Conservation (phyloP, 1,140 invertebrate species). For the Formica exsecta region DNA sequence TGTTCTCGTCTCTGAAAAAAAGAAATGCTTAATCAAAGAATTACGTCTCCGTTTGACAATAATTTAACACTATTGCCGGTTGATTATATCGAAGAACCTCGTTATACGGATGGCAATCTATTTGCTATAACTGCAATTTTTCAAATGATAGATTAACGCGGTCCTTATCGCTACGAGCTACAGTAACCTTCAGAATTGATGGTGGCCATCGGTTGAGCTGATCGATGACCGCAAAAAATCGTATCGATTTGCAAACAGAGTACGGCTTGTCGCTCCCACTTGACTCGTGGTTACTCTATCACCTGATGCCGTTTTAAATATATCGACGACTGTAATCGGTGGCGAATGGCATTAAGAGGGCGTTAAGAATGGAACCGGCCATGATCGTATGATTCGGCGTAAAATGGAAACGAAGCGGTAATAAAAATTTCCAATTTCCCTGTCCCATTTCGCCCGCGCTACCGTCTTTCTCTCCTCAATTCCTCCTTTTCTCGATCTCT, state of each 20-base stretch:
- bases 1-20: not conserved
- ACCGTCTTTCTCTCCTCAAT: not conserved
- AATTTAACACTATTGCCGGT: slow-evolving; percentile 2
- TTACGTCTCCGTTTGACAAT: not conserved
- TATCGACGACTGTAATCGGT: slow-evolving; percentile 22
- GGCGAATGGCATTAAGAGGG: slow-evolving; percentile 64
- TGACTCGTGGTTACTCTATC: not conserved
- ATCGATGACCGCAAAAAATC: slow-evolving; percentile 60
- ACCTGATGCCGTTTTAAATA: slow-evolving; percentile 23
- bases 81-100: slow-evolving; percentile 30
- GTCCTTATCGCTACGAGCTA: slow-evolving; percentile 23
- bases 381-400: slow-evolving; percentile 62
- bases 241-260: slow-evolving; percentile 50
- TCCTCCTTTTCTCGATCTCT: not conserved
- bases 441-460: slow-evolving; percentile 32
- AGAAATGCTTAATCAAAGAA: not conserved
- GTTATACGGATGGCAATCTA: slow-evolving; percentile 37
- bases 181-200: slow-evolving; percentile 38
- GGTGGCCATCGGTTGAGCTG: slow-evolving; percentile 29
- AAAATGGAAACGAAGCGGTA: slow-evolving; percentile 77
- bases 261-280: not conserved
- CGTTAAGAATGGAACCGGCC: slow-evolving; percentile 52
- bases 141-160: slow-evolving; percentile 41
- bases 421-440: slow-evolving; percentile 79
- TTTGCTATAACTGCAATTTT: slow-evolving; percentile 41